Evolutionary conservation across 2,797 vertebrate species (phyloP).

Genomic region (Apodemus agrarius): DNA sequence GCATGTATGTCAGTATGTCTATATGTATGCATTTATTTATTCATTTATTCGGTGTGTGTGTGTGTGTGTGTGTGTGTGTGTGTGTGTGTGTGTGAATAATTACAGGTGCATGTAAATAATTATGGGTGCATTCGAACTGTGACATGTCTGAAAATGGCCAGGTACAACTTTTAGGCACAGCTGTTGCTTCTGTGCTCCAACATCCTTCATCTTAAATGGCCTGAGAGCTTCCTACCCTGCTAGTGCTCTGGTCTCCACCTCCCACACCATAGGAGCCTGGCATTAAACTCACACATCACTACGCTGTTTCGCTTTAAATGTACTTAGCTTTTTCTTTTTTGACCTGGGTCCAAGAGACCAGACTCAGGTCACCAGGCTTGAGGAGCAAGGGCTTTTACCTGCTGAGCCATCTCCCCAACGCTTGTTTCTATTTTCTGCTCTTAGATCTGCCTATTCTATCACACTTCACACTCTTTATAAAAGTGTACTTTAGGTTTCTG

Average conservation of each 20-base stretch:
- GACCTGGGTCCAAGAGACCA: background rate
- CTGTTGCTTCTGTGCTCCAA: too few species aligned
- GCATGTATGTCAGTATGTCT: background rate
- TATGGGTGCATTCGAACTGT: background rate
- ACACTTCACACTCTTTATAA: background rate
- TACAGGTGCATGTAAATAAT: background rate
- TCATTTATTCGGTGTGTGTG: too few species aligned
- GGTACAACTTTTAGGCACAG: background rate
- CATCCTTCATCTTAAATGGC: background rate
- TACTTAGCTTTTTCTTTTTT: background rate
- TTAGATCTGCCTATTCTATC: background rate
- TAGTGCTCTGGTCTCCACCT: background rate
- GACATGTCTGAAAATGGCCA: background rate
- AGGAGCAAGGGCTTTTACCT: background rate
- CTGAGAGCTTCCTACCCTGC: background rate
- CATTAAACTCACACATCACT: too few species aligned
- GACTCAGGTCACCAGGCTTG: background rate
- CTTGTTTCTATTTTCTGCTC: background rate
- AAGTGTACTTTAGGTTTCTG: background rate
- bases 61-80: background rate
- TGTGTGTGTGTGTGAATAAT: background rate
- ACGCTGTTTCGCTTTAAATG: background rate
- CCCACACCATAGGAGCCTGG: background rate
- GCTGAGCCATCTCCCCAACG: background rate
- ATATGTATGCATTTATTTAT: background rate